Evolutionary conservation across 2,797 vertebrate species (phyloP).

Genomic region (Pangasius krempfi): DNA sequence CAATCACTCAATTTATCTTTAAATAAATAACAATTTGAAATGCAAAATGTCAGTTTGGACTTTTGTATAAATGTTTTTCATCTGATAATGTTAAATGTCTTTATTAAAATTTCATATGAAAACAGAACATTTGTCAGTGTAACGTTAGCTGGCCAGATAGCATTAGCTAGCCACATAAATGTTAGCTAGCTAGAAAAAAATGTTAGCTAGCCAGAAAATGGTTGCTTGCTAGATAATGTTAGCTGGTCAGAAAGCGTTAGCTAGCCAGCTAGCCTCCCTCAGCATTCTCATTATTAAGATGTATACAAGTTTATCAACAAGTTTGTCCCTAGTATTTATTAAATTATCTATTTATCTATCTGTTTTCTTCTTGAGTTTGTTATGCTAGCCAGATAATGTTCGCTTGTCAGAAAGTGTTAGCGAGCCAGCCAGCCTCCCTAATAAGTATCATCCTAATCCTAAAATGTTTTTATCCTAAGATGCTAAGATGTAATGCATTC

Average conservation of each 20-base stretch:
- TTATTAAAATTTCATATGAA: no score
- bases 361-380: not conserved
- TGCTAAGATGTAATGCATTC: not conserved
- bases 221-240: not conserved
- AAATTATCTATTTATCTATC: not conserved
- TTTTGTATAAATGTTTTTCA: no score
- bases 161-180: not conserved
- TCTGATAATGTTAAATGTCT: no score
- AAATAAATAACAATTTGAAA: not conserved
- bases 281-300: not conserved
- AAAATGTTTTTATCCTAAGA: not conserved
- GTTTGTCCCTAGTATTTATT: not conserved
- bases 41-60: not conserved
- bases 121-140: no score
- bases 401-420: not conserved
- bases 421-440: not conserved
- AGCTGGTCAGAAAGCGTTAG: not conserved
- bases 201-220: not conserved
- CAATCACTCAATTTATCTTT: not conserved
- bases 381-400: not conserved
- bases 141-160: not conserved
- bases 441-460: not conserved
- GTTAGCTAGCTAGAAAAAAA: not conserved
- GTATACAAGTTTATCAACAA: not conserved
- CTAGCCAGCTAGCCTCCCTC: not conserved